Base-by-base conservation (phyloP, 1,140 invertebrate species). In the Dreissena rostriformis region DNA sequence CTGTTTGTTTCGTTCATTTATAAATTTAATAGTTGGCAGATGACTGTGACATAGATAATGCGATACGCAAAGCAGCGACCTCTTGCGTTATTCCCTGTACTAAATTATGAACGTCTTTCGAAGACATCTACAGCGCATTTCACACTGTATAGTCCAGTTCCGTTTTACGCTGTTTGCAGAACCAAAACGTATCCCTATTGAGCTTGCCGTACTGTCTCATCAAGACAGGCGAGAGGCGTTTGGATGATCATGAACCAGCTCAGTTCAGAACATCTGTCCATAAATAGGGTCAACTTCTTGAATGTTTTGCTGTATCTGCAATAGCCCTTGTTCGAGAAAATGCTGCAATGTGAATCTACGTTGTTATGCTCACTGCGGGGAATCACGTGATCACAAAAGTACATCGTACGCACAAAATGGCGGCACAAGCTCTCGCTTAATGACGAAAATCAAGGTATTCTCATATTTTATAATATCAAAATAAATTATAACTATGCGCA, bases 191-290 rank as follows among this genome's bases (percentile, higher is more conserved):
- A 39, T 75, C 72, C 26, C 72, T 67, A 22, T 83, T 72, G 22
- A 83, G 51, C 0, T 11, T 70, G 66, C 22, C 29, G 26, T 5
- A 10, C 70, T 51, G 39, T 66, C 4, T 72, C 57, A 53, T 83
- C 81, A 5, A 83, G 51, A 12, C 49, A 24, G 14, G 75, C n/a
- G 15, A 26, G 49, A 10, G 81, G 81, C 19, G 52, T 28, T 49
- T 83, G 81, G 26, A 57, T 76, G 12, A 75, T 65, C 81, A 83
- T 83, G 39, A 29, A 70, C 81, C 81, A 83, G 39, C 72, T 75
- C 15, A 83, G 49, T 63, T 83, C 81, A 15, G 68, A 52, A 70
- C 81, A 83, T 49, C 39, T 83, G 63, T 83, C 81, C 11, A 83
- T 68, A 28, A 68, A 83, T 10, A 26, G n/a, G n/a, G 24, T 75